Evolutionary conservation across 2,888 invertebrate genomes (phyloP).

Genomic region (Phanerotoma sp.): DNA sequence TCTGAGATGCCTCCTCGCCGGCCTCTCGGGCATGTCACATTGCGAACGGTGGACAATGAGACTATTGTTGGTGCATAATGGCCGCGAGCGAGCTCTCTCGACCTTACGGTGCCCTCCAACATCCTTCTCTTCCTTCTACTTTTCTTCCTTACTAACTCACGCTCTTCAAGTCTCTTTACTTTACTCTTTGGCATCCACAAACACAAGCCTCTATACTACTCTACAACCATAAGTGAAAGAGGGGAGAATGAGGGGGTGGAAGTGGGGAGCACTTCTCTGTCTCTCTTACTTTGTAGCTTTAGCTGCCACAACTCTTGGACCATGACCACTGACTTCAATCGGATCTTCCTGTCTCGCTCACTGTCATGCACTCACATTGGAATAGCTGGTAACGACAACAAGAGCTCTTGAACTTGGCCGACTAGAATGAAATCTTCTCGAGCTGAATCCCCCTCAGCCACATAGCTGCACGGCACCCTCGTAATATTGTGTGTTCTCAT

Average conservation of each 20-base stretch:
- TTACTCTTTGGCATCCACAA: background rate
- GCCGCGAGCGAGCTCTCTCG: slow-evolving; percentile 41
- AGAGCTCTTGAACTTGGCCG: slow-evolving; percentile 22
- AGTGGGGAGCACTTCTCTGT: too few relatives aligned
- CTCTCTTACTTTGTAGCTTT: slow-evolving; percentile 13
- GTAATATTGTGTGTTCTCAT: too few relatives aligned
- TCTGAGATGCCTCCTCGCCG: slow-evolving; percentile 42
- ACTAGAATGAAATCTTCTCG: slow-evolving; percentile 13
- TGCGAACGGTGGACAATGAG: slow-evolving; percentile 49
- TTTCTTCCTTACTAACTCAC: too few relatives aligned
- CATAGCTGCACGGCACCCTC: too few relatives aligned
- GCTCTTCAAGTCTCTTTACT: too few relatives aligned
- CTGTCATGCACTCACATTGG: slow-evolving; percentile 7
- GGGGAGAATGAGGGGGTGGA: too few relatives aligned
- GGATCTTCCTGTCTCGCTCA: background rate
- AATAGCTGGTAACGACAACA: slow-evolving; percentile 13
- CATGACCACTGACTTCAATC: slow-evolving; percentile 22
- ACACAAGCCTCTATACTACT: slow-evolving; percentile 2
- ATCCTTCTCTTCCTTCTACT: slow-evolving; percentile 24
- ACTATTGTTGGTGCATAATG: slow-evolving; percentile 53
- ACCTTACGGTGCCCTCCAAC: slow-evolving; percentile 45
- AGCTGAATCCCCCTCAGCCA: background rate
- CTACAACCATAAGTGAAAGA: slow-evolving; percentile 6
- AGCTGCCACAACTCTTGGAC: slow-evolving; percentile 19
- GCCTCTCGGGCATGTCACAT: slow-evolving; percentile 38